Percentiles rank a stretch among this genome's conserved stretches.
Conservation (phyloP, 2,797 vertebrate genomes). For the Neosilurus hyrtlii region DNA sequence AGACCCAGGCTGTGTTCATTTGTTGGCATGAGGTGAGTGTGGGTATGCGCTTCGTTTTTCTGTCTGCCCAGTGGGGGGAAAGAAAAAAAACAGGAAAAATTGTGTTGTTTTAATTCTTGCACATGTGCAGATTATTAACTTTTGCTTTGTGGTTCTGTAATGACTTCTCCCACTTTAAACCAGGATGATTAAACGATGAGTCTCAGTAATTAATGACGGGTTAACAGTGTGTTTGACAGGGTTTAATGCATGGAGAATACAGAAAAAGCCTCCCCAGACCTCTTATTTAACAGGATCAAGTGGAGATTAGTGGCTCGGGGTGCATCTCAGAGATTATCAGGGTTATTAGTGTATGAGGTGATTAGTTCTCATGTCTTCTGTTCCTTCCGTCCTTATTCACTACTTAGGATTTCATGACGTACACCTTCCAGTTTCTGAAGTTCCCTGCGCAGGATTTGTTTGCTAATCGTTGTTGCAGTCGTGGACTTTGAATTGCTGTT, state of each 20-base stretch:
- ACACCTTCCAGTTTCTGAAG: neutral
- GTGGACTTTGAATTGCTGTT: neutral
- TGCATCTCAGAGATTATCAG: conserved; percentile 60
- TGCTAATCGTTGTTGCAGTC: neutral
- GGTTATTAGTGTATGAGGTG: conserved; percentile 65
- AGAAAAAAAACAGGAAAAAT: neutral
- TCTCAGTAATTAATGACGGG: neutral
- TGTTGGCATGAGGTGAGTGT: conserved; percentile 29
- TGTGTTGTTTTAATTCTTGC: neutral
- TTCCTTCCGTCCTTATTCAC: conserved; percentile 30
- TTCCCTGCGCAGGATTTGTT: neutral
- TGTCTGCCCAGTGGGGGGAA: neutral
- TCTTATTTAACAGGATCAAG: conserved; percentile 44
- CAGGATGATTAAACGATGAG: neutral
- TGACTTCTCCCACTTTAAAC: neutral
- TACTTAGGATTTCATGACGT: neutral
- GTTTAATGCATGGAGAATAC: neutral
- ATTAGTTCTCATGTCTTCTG: conserved; percentile 62
- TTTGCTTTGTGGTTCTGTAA: neutral
- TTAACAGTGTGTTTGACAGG: neutral
- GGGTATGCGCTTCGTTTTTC: conserved; percentile 23
- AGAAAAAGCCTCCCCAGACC: neutral
- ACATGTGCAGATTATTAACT: neutral
- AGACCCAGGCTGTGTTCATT: conserved; percentile 9
- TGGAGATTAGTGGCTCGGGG: conserved; percentile 47